Percentiles rank a stretch among this genome's conserved stretches.
These are phyloP conservation scores for Tryphoninae sp. DNA, from an alignment of 2,888 invertebrate genomes.

Conservation along the genomic window DNA sequence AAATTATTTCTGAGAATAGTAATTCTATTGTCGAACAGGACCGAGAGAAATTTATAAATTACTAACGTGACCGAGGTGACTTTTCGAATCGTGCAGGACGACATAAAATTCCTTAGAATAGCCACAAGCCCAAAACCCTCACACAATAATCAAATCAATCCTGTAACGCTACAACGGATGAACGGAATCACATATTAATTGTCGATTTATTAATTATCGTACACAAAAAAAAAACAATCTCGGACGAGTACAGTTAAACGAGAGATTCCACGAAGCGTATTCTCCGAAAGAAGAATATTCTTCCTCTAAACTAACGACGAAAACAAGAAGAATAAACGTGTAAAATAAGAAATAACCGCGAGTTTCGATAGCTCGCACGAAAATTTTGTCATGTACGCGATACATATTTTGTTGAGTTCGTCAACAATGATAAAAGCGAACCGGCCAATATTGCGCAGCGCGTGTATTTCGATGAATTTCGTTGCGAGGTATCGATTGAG, in stretches of 20 bases:
- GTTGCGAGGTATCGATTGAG: neutral
- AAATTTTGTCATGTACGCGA: conserved; percentile 21
- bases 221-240: conserved; percentile 40
- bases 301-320: conserved; percentile 28
- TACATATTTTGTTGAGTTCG: neutral
- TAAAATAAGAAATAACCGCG: conserved; percentile 13
- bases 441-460: neutral
- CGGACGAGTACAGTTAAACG: conserved; percentile 30
- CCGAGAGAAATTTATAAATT: too few species aligned
- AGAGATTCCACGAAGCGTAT: conserved; percentile 46
- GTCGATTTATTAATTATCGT: conserved; percentile 48
- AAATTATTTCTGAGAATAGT: too few species aligned
- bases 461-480: neutral
- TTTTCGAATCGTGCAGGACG: too few species aligned
- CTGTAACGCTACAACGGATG: neutral
- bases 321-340: conserved; percentile 12
- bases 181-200: conserved; percentile 11
- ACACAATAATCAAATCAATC: neutral
- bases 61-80: too few species aligned
- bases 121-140: too few species aligned
- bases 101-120: too few species aligned
- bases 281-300: conserved; percentile 29
- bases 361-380: conserved; percentile 1
- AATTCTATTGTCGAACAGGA: too few species aligned
- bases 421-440: neutral